These are phyloP conservation scores for Colossoma macropomum DNA, from an alignment of 2,113 vertebrate genomes.

Conservation along the genomic window DNA sequence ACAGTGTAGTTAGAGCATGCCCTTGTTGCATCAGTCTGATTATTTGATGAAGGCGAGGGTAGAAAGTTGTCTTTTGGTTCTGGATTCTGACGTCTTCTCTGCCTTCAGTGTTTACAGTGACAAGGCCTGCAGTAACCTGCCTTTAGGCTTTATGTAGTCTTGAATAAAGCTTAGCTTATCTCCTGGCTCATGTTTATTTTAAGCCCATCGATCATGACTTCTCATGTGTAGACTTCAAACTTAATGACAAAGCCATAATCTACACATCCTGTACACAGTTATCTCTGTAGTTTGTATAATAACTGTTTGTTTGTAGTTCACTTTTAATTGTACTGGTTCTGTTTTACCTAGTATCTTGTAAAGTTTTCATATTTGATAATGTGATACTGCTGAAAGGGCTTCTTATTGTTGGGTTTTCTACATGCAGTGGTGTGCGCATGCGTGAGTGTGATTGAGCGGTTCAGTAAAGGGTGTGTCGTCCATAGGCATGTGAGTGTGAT, in stretches of 20 bases:
- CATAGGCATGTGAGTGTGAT: slow-evolving; percentile 23
- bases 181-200: not conserved
- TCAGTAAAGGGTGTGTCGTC: slow-evolving; percentile 7
- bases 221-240: slow-evolving; percentile 46
- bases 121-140: not conserved
- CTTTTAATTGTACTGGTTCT: slow-evolving; percentile 52
- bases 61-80: slow-evolving; percentile 12
- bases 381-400: slow-evolving; percentile 66
- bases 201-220: slow-evolving; percentile 42
- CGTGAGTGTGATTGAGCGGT: slow-evolving; percentile 34
- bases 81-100: not conserved
- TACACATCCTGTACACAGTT: slow-evolving; percentile 61
- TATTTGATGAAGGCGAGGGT: slow-evolving; percentile 10
- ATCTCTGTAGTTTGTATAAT: slow-evolving; percentile 53
- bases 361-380: slow-evolving; percentile 56
- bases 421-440: slow-evolving; percentile 53
- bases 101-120: slow-evolving; percentile 19
- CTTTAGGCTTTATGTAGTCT: slow-evolving; percentile 28
- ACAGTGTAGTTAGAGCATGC: slow-evolving; percentile 28
- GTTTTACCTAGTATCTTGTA: slow-evolving; percentile 57
- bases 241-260: slow-evolving; percentile 70
- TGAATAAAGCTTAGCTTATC: not conserved
- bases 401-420: slow-evolving; percentile 59
- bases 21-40: not conserved
- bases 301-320: slow-evolving; percentile 31